Evolutionary conservation across 1,140 invertebrate species (phyloP).

Genomic region (Caerostris extrusa): DNA sequence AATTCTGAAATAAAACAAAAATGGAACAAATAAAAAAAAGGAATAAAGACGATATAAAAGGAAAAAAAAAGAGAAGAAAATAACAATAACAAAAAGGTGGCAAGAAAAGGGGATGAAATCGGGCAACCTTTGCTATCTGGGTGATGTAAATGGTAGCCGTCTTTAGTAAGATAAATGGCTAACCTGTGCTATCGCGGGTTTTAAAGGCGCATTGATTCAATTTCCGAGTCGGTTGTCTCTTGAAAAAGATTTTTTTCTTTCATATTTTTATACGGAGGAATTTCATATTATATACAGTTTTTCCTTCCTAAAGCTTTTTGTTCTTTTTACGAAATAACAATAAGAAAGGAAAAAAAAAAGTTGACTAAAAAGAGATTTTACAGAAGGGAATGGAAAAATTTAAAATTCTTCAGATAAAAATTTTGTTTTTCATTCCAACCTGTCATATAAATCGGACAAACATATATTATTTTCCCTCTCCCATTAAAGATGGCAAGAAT

Average conservation of each 20-base stretch:
- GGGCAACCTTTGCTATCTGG: slow-evolving; percentile 17
- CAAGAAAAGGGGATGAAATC: neutral
- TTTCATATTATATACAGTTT: neutral
- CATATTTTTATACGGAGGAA: neutral
- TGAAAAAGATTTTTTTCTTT: neutral
- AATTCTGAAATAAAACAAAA: slow-evolving; percentile 46
- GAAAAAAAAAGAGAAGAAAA: neutral
- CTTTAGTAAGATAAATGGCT: slow-evolving; percentile 45
- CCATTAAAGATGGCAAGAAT: too few species aligned
- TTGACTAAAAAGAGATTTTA: neutral
- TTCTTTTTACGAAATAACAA: neutral
- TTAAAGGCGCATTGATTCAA: slow-evolving; percentile 48
- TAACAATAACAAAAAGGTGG: neutral
- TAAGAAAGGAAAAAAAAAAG: neutral
- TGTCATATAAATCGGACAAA: slow-evolving; percentile 37
- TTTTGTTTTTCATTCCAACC: neutral
- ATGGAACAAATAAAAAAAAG: neutral
- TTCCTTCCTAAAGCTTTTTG: neutral
- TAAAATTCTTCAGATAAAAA: neutral
- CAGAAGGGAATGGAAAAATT: neutral
- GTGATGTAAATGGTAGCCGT: slow-evolving; percentile 41
- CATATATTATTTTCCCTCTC: neutral
- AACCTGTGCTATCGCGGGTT: slow-evolving; percentile 41
- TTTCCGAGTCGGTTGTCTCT: neutral
- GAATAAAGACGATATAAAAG: neutral